Conservation (phyloP, 37 sponge, comb jelly and placozoan species). For the Eunapius fragilis region DNA sequence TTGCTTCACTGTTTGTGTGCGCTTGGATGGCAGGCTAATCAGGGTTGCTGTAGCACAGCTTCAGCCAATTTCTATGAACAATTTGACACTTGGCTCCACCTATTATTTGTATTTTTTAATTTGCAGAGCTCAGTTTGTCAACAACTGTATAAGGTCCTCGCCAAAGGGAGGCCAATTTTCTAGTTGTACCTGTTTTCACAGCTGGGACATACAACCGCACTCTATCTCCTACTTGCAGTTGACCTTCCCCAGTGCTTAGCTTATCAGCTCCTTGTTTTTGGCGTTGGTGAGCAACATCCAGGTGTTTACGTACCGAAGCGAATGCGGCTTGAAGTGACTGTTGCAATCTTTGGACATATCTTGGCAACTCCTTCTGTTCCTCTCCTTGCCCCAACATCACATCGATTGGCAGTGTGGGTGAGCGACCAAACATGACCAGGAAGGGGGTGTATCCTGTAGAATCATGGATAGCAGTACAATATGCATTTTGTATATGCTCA, state of each 20-base stretch:
- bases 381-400: not conserved
- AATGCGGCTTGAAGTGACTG: not conserved
- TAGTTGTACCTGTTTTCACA: slow-evolving; percentile 32
- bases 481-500: slow-evolving; percentile 17
- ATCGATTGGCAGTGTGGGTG: not conserved
- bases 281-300: not conserved
- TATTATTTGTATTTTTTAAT: slow-evolving; percentile 15
- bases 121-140: not conserved
- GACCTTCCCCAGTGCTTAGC: not conserved
- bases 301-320: not conserved
- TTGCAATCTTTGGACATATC: slow-evolving; percentile 9
- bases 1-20: too few relatives aligned
- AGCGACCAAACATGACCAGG: not conserved
- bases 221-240: slow-evolving; percentile 5
- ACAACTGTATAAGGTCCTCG: slow-evolving; percentile 44
- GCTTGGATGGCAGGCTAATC: too few relatives aligned
- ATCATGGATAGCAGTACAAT: slow-evolving; percentile 38
- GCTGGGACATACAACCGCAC: slow-evolving; percentile 44
- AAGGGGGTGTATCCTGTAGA: slow-evolving; percentile 20
- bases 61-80: slow-evolving; percentile 32
- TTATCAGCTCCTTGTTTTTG: slow-evolving; percentile 9
- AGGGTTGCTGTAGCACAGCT: slow-evolving; percentile 17
- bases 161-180: slow-evolving; percentile 38
- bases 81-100: not conserved
- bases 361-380: not conserved